Evolutionary conservation across 2,113 vertebrate genomes (phyloP), one percentile per base, ranked within the genome.

Genomic region (Trichechus manatus): DNA sequence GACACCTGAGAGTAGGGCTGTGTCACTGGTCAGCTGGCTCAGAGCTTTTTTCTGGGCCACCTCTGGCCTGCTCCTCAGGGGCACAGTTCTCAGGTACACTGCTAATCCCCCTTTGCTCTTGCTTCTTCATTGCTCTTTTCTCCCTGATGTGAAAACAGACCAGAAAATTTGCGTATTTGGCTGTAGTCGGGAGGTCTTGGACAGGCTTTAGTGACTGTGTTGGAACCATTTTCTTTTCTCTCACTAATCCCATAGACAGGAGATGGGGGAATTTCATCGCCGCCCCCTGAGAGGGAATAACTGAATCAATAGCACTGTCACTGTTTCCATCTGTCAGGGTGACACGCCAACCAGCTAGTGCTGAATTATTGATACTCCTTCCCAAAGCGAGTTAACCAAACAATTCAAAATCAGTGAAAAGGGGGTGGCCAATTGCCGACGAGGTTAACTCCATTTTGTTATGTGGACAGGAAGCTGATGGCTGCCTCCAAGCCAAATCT

Each of bases 311-410:
- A 53, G 87, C 92, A 64, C 63, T 82, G 80, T 85, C 20, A 10
- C 53, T 44, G 5, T 80, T 92, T 93, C 89, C 93, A 90, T 97
- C 97, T 94, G 92, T 97, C 89, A 97, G 93, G 66, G 59, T 85
- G 95, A 94, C 96, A 83, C 59, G 91, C 87, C 80, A 92, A 66
- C 64, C 63, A 13, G 50, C 95, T 97, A 93, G 93, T 87, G 93
- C 53, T 95, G 92, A 96, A 91, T 98, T 97, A 97, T 94, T 95
- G 87, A 97, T 96, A 97, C 44, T 90, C 85, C 85, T 95, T 93
- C 89, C 96, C 93, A 90, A 92, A 98, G 89, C 0, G 8, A 94
- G 94, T 95, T 97, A 97, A 90, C 87, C 93, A 95, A 91, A 97
- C 87, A 94, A 96, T 88, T 91, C 89, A 79, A 92, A 96, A 95